A percentile compares a stretch with the other conserved stretches of the same genome.
Evolutionary conservation across 1,140 invertebrate species (phyloP).

Genomic region (Meteorus sp.): DNA sequence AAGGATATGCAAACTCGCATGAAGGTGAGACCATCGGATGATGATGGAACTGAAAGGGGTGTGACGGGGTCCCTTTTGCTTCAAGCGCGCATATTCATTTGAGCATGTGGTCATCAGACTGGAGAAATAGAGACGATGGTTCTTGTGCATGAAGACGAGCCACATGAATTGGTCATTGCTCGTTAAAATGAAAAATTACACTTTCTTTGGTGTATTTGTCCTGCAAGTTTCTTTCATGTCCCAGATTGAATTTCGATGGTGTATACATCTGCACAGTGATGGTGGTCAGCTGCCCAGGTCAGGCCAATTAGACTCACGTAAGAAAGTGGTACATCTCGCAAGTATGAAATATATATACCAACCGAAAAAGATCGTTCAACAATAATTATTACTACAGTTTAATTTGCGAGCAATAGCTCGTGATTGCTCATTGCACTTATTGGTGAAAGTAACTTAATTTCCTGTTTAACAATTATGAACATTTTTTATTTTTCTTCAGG

Average conservation of each 20-base stretch:
- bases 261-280: conserved; percentile 25
- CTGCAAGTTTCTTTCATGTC: conserved; percentile 24
- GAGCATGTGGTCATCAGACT: too few relatives aligned
- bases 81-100: too few relatives aligned
- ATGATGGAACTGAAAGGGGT: too few relatives aligned
- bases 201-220: conserved; percentile 27
- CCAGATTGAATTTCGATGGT: conserved; percentile 27
- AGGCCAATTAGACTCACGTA: conserved; percentile 29
- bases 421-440: too few relatives aligned
- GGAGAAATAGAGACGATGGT: too few relatives aligned
- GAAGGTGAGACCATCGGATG: too few relatives aligned
- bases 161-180: conserved; percentile 34
- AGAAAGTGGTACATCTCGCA: conserved; percentile 28
- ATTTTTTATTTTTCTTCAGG: too few relatives aligned
- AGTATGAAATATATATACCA: conserved; percentile 15
- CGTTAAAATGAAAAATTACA: conserved; percentile 46
- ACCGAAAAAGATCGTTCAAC: conserved; percentile 14
- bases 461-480: too few relatives aligned
- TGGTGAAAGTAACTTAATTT: too few relatives aligned
- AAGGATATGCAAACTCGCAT: too few relatives aligned
- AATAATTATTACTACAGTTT: conserved; percentile 28
- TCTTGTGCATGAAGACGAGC: too few relatives aligned
- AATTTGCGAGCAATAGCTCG: conserved; percentile 15
- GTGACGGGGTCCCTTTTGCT: too few relatives aligned
- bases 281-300: conserved; percentile 31